Base-by-base conservation (phyloP, 1,140 invertebrate species). In the Hirudo medicinalis region DNA sequence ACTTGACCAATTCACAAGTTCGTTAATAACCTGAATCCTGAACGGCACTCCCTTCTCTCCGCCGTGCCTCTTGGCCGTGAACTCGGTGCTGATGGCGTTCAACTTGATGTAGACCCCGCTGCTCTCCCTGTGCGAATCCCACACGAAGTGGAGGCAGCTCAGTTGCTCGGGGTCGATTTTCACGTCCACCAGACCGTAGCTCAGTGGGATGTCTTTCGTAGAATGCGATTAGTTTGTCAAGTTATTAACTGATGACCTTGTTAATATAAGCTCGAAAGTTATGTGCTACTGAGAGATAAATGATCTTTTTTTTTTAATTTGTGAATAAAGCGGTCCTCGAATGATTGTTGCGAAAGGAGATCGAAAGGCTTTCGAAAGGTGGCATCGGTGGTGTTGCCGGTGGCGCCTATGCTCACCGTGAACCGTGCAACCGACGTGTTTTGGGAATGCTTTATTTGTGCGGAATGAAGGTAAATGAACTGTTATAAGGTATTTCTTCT, bases 11-110 rank as follows among this genome's bases (percentile, higher is more conserved):
- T 49, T 13, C 9, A 49, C 15, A 49, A 49, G 1, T 2, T 15
- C 11, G 11, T 49, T 8, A 49, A 49, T 63, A 13, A 97, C 90
- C 82, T 96, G 92, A 74, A 97, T 89, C 27, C 94, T 86, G 83
- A 97, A 97, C 32, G 94, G 93, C 15, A 97, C 93, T 11, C 94
- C 94, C 81, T 97, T 97, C 81, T 97, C 94, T 9, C 94, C 94
- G 36, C 94, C 94, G 82, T 97, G 94, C 80, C 97, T 97, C 79
- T 96, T 96, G 0, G 92, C 91, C 0, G 94, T 97, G 80, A 97
- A 97, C 82, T 97, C 94, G 4, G 94, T 97, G 74, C 92, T 95
- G 73, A 97, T 97, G 80, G 92, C 96, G 81, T 97, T 94, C 4
- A 97, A 55, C 25, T 77, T 76, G 8, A 82, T 76, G 72, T 79